phyloP scores from a whole-genome alignment of 2,113 vertebrate species.

The Prunella fulvescens region DNA sequence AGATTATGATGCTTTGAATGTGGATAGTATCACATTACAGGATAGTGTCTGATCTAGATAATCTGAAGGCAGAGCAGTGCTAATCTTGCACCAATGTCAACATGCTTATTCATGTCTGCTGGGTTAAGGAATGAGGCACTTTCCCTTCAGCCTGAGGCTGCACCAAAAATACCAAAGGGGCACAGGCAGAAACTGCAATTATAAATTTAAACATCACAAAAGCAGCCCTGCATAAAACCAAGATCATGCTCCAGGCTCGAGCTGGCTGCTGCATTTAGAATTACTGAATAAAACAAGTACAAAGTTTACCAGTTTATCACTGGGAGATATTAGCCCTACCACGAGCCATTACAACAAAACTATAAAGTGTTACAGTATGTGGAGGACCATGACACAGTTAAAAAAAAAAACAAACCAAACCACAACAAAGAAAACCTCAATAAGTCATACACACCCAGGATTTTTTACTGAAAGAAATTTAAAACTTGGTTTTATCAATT shows the following conservation, averaged over 20 bases:
- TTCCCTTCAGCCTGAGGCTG: constrained; percentile 19
- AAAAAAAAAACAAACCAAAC: background rate
- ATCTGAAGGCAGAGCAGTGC: background rate
- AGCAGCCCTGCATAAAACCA: background rate
- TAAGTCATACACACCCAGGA: background rate
- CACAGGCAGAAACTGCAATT: background rate
- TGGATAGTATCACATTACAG: background rate
- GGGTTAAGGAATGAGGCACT: background rate
- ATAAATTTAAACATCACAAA: background rate
- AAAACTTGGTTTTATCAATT: background rate
- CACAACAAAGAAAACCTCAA: background rate
- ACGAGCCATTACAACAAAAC: background rate
- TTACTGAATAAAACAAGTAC: background rate
- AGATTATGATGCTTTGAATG: background rate
- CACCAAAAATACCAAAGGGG: background rate
- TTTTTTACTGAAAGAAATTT: background rate
- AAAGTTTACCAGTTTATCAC: background rate
- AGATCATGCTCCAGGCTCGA: background rate
- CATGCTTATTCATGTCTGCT: background rate
- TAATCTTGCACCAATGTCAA: constrained; percentile 20
- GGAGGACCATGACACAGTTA: background rate
- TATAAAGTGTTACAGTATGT: background rate
- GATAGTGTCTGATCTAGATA: background rate
- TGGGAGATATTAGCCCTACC: background rate
- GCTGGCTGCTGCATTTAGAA: background rate